Evolutionary conservation across 2,797 vertebrate genomes (phyloP).

Genomic region (Etheostoma nigrum): DNA sequence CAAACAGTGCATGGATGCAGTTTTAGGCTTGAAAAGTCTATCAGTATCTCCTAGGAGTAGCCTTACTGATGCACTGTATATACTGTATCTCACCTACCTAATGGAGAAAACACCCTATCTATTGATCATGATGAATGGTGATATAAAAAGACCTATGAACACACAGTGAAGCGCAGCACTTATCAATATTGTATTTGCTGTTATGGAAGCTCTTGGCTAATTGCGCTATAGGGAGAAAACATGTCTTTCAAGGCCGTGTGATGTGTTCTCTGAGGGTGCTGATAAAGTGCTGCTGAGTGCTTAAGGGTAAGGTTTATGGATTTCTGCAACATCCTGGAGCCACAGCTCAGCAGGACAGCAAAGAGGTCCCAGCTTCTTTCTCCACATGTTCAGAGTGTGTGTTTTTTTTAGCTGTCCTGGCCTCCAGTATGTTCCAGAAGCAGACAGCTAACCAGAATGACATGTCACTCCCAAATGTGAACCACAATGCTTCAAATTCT

Average conservation of each 20-base stretch:
- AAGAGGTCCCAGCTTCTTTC: constrained; percentile 30
- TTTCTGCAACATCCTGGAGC: constrained; percentile 52
- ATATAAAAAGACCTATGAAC: constrained; percentile 46
- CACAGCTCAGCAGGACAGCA: constrained; percentile 26
- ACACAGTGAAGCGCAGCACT: constrained; percentile 30
- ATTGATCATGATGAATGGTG: constrained; percentile 45
- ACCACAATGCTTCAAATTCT: constrained; percentile 4
- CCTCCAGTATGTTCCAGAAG: not conserved
- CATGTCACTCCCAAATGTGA: constrained; percentile 21
- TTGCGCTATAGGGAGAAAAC: constrained; percentile 29
- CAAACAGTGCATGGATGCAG: not conserved
- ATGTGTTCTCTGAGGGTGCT: constrained; percentile 43
- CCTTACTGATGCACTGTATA: not conserved
- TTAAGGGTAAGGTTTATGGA: constrained; percentile 56
- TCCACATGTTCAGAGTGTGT: constrained; percentile 21
- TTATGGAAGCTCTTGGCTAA: constrained; percentile 54
- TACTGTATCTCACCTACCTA: constrained; percentile 39
- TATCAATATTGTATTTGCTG: constrained; percentile 56
- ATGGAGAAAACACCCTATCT: constrained; percentile 30
- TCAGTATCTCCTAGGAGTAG: not conserved
- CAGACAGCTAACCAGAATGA: constrained; percentile 19
- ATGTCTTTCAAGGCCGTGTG: constrained; percentile 21
- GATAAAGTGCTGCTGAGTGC: constrained; percentile 65
- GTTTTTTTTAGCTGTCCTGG: constrained; percentile 39
- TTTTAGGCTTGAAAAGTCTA: not conserved